Evolutionary conservation across 1,140 invertebrate genomes (phyloP), one percentile per base, ranked within the genome.

Genomic region (Aricia agestis): DNA sequence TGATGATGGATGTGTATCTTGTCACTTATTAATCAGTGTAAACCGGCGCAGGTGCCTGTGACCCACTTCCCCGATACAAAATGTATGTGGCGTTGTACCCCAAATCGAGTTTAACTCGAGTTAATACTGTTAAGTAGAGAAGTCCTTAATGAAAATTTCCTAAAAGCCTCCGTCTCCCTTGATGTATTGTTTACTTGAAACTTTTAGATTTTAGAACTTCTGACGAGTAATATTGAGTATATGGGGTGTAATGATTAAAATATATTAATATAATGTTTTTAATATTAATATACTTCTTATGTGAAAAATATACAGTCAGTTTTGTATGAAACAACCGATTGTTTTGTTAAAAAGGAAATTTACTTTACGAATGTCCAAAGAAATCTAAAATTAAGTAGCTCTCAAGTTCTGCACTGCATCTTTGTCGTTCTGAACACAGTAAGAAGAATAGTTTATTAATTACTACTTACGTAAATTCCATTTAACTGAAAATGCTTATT

Each of bases 1-100:
- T 52, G 45, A 52, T 52, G 45, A 52, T 52, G 45, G 45, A 52
- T 52, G 45, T 52, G 45, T 52, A 52, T 52, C 45, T 52, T 52
- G 45, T 52, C 45, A 15, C 45, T 52, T 52, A 15, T 52, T 52
- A 52, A 52, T 52, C 45, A 52, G 45, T 42, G 6, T 52, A 52
- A 52, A 15, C 36, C 10, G 1, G 45, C 10, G 9, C 45, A 52
- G 45, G 45, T 52, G 45, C 36, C 45, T 3, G 45, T 52, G 45
- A 52, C 45, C 45, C 13, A 52, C 45, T 13, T 11, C 5, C 45
- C 45, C 9, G 13, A 52, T 52, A 52, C 45, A 52, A 52, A 52
- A 52, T 52, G 45, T 52, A 52, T 52, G 45, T 52, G 13, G 45
- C 45, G 45, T 15, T 52, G 45, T 52, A 52, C 45, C 45, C 45